Conservation (phyloP, 2,888 invertebrate species). For the Drosophila lacicola region DNA sequence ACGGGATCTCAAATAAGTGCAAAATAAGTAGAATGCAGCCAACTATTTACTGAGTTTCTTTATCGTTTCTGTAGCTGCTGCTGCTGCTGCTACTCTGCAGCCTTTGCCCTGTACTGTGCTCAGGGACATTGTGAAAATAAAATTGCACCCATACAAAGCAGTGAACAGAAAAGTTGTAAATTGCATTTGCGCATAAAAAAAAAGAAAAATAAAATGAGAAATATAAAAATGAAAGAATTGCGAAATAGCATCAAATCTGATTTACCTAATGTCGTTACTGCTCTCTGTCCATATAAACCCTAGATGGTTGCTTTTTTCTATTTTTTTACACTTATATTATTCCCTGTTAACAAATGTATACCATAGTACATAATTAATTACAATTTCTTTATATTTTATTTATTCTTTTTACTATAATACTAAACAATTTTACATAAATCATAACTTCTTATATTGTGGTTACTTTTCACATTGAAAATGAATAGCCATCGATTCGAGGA, state of each 20-base stretch:
- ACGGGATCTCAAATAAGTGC: slow-evolving; percentile 37
- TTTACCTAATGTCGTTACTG: slow-evolving; percentile 66
- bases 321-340: too few species aligned
- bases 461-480: too few species aligned
- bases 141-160: slow-evolving; percentile 54
- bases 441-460: too few species aligned
- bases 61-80: slow-evolving; percentile 34
- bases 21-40: slow-evolving; percentile 40
- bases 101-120: slow-evolving; percentile 43
- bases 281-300: slow-evolving; percentile 1
- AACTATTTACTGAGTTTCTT: slow-evolving; percentile 49
- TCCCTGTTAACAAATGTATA: too few species aligned
- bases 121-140: slow-evolving; percentile 48
- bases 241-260: slow-evolving; percentile 56
- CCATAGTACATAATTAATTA: too few species aligned
- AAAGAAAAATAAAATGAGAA: slow-evolving; percentile 25
- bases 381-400: too few species aligned
- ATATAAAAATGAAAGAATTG: slow-evolving; percentile 30
- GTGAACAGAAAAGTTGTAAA: slow-evolving; percentile 65
- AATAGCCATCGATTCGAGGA: too few species aligned
- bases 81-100: slow-evolving; percentile 31
- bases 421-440: too few species aligned
- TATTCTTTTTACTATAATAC: too few species aligned
- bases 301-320: too few species aligned
- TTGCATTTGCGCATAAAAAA: slow-evolving; percentile 63